Evolutionary conservation across 2,113 vertebrate species (phyloP), one percentile per base, ranked within the genome.

Genomic region (Cheirogaleus medius): DNA sequence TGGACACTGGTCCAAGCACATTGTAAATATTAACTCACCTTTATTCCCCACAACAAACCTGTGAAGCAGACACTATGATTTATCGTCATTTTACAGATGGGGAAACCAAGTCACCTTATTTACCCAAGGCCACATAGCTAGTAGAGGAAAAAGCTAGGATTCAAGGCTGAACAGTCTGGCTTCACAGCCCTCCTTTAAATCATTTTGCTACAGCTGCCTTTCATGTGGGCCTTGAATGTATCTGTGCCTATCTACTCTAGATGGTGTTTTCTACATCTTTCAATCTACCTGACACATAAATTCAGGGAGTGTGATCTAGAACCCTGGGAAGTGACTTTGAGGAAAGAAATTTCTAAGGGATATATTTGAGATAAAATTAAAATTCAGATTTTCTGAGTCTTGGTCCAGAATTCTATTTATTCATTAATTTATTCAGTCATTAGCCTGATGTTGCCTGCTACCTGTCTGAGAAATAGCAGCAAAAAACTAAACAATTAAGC

Each of bases 21-120:
- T 21, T 39, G 37, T 4, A 34, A 87, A 83, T 63, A 29, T 32
- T n/a, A 71, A 12, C 37, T 95, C 37, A 58, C 71, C 83, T 86
- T 66, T 37, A 78, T 78, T 44, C 58, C 42, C 37, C 32, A 71
- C 49, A 66, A 73, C 39, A 66, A 89, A 74, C 42, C 20, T 68
- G 8, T 17, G 32, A 91, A 60, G 42, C 63, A 86, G 63, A 39
- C 37, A 23, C 17, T 3, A 23, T 18, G 42, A 63, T 74, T 27
- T n/a, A 63, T 47, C 69, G 34, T 92, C 60, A 77, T 68, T 88
- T 97, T 94, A 82, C 60, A 95, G 58, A 56, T 34, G 97, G 91
- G 60, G 56, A 92, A 91, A 73, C 39, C 29, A 64, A 82, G 66
- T 47, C 56, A 42, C 34, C 7, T 76, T 25, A 42, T 49, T 54